Base-by-base conservation (phyloP, 2,888 invertebrate genomes). In the Sussaba pulchella region DNA sequence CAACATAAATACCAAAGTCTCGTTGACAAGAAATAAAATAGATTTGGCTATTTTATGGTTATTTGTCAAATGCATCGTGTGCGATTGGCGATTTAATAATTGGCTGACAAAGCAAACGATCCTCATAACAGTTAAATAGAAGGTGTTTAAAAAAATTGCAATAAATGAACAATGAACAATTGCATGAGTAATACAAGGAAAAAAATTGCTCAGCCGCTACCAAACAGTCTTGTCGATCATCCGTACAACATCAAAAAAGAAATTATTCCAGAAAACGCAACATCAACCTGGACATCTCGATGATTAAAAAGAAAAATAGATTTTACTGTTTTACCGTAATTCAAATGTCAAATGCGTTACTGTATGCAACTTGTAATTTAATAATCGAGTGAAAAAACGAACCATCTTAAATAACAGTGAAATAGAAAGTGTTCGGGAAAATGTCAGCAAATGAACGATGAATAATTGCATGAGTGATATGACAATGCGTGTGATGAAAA, bases 401-500 rank as follows among this genome's bases (percentile, higher is more conserved):
- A 24, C n/a, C n/a, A 54, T 26, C 5, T 0, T 54, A 5, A 26
- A 54, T 24, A 31, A 54, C 54, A 54, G n/a, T 6, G 0, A 26
- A 54, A n/a, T 54, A 31, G 1, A 2, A n/a, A 54, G 12, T 31
- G 26, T 31, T 36, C 57, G 12, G 5, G n/a, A 14, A 17, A 59
- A n/a, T 59, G 71, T 66, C 71, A 71, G 24, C 45, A 47, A 24
- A 64, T 24, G 9, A 8, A 12, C 10, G 45, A 66, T 50, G 10
- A 14, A 41, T 47, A 12, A 21, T 59, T 19, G 47, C 2, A 31
- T 63, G 10, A 21, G 36, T 50, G 21, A 57, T 9, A 47, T 59
- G n/a, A 19, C 1, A 21, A 41, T 36, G 41, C 4, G 19, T 21
- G 0, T 12, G 19, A 61, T 19, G 4, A 61, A 41, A 61, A 41